Evolutionary conservation across 2,113 vertebrate species (phyloP).

Genomic region (Burhinus oedicnemus): DNA sequence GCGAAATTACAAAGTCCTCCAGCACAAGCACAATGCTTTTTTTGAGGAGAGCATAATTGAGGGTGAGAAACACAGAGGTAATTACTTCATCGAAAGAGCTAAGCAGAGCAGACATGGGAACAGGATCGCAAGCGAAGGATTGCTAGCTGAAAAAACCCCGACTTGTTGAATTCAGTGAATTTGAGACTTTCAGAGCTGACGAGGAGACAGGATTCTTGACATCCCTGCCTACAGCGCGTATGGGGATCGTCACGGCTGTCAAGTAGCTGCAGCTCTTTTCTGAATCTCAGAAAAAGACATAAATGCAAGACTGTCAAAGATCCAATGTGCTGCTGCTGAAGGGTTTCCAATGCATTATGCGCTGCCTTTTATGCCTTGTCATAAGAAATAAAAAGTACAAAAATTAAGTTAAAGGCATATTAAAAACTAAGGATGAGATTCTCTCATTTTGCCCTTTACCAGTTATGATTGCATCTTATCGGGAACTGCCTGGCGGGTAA

Average conservation of each 20-base stretch:
- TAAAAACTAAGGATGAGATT: neutral
- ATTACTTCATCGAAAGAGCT: neutral
- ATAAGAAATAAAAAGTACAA: neutral
- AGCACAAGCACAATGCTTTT: neutral
- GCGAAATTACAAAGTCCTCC: neutral
- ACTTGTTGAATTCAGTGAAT: neutral
- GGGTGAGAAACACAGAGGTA: neutral
- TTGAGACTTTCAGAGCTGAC: neutral
- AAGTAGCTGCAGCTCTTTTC: neutral
- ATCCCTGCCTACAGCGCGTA: neutral
- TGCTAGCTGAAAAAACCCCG: neutral
- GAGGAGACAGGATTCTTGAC: neutral
- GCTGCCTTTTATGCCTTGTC: neutral
- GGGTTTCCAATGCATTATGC: neutral
- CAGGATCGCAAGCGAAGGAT: neutral
- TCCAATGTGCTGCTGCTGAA: neutral
- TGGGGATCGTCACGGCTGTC: neutral
- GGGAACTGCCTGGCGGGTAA: neutral
- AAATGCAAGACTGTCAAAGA: neutral
- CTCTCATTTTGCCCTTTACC: neutral
- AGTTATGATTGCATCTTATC: neutral
- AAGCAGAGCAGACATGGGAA: neutral
- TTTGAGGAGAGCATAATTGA: neutral
- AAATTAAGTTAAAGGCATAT: neutral
- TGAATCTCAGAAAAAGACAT: neutral